phyloP scores from a whole-genome alignment of 2,113 vertebrate genomes.

The Ranitomeya variabilis region DNA sequence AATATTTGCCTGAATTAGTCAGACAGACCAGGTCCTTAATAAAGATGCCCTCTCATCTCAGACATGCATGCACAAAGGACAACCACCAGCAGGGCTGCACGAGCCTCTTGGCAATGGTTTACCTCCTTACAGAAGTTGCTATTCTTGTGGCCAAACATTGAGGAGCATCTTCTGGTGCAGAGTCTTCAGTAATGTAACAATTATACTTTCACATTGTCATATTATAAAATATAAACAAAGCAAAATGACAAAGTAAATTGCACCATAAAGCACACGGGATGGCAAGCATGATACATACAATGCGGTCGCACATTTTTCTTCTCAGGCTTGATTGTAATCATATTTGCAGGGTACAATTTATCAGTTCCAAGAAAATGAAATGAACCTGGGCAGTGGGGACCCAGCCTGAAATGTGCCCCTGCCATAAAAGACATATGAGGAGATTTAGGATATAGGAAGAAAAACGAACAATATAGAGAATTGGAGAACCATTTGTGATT shows the following conservation, averaged over 20 bases:
- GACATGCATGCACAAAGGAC: no score
- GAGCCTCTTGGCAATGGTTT: no score
- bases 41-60: no score
- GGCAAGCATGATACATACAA: not conserved
- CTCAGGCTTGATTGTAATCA: not conserved
- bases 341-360: not conserved
- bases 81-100: no score
- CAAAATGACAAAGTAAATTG: not conserved
- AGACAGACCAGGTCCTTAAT: no score
- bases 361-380: slow-evolving; percentile 19
- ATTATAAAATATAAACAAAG: not conserved
- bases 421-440: slow-evolving; percentile 1
- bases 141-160: no score
- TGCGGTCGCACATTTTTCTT: not conserved
- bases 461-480: not conserved
- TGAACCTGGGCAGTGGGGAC: not conserved
- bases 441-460: slow-evolving; percentile 30
- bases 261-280: not conserved
- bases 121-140: no score
- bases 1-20: no score
- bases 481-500: slow-evolving; percentile 39
- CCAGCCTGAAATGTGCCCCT: not conserved
- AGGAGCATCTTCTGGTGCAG: no score
- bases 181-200: no score
- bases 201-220: not conserved